Evolutionary conservation across 1,140 invertebrate species (phyloP).

Genomic region (Zophobas atratus): DNA sequence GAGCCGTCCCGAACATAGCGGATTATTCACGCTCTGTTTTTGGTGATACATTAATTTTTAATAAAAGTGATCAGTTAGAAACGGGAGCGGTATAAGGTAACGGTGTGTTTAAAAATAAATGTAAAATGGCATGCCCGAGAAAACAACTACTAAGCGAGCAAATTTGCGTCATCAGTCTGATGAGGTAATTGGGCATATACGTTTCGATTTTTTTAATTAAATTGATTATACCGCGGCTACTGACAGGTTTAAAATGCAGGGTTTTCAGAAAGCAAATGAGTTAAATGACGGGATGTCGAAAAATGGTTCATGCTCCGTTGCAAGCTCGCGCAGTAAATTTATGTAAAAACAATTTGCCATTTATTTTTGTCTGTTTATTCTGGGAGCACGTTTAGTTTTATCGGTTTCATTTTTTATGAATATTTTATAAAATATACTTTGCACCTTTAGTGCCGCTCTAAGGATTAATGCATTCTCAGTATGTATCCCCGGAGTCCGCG

Average conservation of each 20-base stretch:
- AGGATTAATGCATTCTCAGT: constrained; percentile 25
- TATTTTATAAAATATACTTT: constrained; percentile 33
- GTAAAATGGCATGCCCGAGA: no score
- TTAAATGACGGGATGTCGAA: not conserved
- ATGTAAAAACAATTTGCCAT: constrained; percentile 16
- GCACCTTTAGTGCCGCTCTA: constrained; percentile 15
- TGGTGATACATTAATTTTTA: no score
- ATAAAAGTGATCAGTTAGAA: no score
- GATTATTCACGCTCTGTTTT: no score
- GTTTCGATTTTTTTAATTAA: not conserved
- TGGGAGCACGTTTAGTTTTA: not conserved
- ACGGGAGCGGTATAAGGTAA: no score
- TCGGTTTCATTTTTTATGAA: constrained; percentile 33
- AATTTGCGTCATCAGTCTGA: no score
- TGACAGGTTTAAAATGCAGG: not conserved
- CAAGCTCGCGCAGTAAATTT: not conserved
- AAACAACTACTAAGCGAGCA: no score
- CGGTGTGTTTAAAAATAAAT: no score
- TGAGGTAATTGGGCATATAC: no score
- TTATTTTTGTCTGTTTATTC: not conserved
- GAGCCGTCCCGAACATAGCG: no score
- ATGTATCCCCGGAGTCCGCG: constrained; percentile 2
- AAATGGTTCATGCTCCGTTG: not conserved
- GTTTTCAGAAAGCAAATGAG: no score
- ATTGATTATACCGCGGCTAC: no score